Percentiles rank a stretch among this genome's conserved stretches.
These are phyloP conservation scores for Acholoe squamosa DNA, from an alignment of 2,888 invertebrate genomes.

Conservation along the genomic window DNA sequence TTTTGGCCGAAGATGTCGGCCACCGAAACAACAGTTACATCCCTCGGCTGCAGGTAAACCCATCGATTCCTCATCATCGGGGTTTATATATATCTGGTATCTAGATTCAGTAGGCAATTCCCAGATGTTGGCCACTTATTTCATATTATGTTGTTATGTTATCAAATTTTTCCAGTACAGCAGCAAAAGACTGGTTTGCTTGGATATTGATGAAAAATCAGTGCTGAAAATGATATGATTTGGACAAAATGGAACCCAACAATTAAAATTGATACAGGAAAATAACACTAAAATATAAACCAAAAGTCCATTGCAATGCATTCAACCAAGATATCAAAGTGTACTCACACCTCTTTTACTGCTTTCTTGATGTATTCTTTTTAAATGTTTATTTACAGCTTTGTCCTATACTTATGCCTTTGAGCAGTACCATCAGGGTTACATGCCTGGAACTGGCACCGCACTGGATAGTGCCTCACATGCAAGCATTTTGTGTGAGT, in stretches of 20 bases:
- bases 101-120: too few relatives aligned
- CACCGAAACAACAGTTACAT: neutral
- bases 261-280: neutral
- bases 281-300: neutral
- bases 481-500: neutral
- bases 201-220: neutral
- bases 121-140: too few relatives aligned
- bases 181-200: neutral
- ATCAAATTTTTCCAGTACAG: too few relatives aligned
- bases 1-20: neutral
- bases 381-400: neutral
- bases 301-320: too few relatives aligned
- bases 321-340: too few relatives aligned
- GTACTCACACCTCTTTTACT: neutral
- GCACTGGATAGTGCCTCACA: neutral
- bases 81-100: too few relatives aligned
- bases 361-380: neutral
- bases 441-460: neutral
- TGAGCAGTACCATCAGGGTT: conserved; percentile 11
- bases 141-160: too few relatives aligned
- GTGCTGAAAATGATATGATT: neutral
- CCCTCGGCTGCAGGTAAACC: conserved; percentile 4
- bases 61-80: too few relatives aligned
- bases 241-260: neutral
- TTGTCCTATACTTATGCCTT: neutral